Evolutionary conservation across 2,113 vertebrate genomes (phyloP), one percentile per base, ranked within the genome.

Genomic region (Xenotilapia longispinis): DNA sequence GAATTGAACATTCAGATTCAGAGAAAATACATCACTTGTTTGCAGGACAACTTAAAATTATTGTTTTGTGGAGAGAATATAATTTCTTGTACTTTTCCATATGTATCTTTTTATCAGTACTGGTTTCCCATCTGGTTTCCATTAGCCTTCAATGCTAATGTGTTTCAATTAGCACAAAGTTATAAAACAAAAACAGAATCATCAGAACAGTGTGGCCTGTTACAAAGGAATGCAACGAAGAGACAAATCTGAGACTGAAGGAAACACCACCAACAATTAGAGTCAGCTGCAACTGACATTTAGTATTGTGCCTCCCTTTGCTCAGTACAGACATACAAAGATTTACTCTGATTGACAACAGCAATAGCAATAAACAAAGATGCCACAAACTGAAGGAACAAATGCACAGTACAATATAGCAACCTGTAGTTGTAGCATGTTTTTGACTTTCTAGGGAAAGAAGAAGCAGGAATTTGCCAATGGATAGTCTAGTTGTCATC

Each of bases 291-390:
- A 89, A 84, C 36, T 53, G 82, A 94, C 86, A 94, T 88, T 87
- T 84, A 93, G 86, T 60, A 75, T 85, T 91, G 91, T 91, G 91
- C 89, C 93, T 91, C 84, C 86, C 89, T 89, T 84, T 84, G 70
- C 91, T 87, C 81, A 84, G 42, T 81, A 88, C 87, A 81, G n/a
- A 92, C 82, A 87, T 84, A 93, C 88, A 93, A 86, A 85, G 73
- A 89, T 33, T 23, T 21, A 82, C 40, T 88, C 60, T 68, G 73
- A 85, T 3, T 47, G 60, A 90, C 84, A 55, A 81, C 73, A 70
- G 57, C 88, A 87, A 85, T 26, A 83, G 55, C 40, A 45, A 85
- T 57, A 87, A 84, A 83, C 78, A 15, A 5, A 38, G 45, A 87
- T 79, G 33, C 87, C 78, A 93, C 70, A 80, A 75, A 92, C 84